Conservation (phyloP, 2,797 vertebrate species). For the Megaceryle alcyon region DNA sequence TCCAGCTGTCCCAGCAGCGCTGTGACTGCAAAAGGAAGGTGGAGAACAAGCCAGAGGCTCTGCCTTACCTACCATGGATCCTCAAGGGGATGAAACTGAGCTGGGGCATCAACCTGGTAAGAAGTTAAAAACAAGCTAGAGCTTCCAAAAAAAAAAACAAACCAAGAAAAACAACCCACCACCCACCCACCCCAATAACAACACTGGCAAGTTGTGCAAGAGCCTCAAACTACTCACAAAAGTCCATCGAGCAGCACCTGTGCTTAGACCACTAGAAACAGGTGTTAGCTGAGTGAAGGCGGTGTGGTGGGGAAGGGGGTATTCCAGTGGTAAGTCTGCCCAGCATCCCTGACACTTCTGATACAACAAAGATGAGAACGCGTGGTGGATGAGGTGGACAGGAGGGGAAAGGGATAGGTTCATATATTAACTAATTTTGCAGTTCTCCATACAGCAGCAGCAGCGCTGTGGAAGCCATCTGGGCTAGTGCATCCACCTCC, state of each 20-base stretch:
- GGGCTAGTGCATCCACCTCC: slow-evolving; percentile 60
- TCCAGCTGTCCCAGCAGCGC: neutral
- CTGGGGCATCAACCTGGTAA: neutral
- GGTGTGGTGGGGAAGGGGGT: neutral
- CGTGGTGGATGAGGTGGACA: neutral
- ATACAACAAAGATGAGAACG: neutral
- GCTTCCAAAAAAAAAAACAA: neutral
- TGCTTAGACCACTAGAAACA: slow-evolving; percentile 21
- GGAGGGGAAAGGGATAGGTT: slow-evolving; percentile 5
- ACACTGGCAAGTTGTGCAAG: slow-evolving; percentile 50
- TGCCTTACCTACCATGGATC: neutral
- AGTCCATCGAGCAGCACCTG: slow-evolving; percentile 36
- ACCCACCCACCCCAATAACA: slow-evolving; percentile 6
- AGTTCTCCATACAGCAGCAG: slow-evolving; percentile 68
- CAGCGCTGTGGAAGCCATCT: slow-evolving; percentile 52
- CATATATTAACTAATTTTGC: slow-evolving; percentile 29
- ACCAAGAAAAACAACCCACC: neutral
- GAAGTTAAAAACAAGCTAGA: slow-evolving; percentile 13
- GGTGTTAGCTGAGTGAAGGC: neutral
- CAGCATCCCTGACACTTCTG: slow-evolving; percentile 35
- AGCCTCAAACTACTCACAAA: slow-evolving; percentile 50
- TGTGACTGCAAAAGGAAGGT: slow-evolving; percentile 8
- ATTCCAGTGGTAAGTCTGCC: slow-evolving; percentile 55
- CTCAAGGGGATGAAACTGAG: neutral
- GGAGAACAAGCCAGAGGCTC: neutral